phyloP scores from a whole-genome alignment of 2,888 invertebrate genomes.

The Cephus runcator region DNA sequence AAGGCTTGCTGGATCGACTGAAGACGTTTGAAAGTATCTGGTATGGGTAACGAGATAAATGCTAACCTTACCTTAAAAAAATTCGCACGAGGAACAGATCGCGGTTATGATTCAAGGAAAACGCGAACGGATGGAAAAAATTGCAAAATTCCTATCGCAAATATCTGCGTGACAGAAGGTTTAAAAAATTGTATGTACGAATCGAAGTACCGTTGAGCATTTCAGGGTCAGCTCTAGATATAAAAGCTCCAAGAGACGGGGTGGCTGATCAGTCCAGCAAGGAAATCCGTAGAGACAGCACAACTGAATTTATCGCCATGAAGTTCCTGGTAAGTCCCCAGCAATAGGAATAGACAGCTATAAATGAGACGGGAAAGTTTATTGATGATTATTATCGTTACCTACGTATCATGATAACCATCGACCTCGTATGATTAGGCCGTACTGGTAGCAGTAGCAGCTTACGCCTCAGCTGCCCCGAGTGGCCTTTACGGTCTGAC shows the following conservation, averaged over 20 bases:
- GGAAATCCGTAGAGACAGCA: slow-evolving; percentile 1
- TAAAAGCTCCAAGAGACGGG: slow-evolving; percentile 33
- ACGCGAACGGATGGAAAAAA: slow-evolving; percentile 24
- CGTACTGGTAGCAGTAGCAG: slow-evolving; percentile 22
- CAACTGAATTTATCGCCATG: slow-evolving; percentile 9
- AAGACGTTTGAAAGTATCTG: too few species aligned
- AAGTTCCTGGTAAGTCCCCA: slow-evolving; percentile 26
- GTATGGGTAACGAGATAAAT: too few species aligned
- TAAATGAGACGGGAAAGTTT: too few species aligned
- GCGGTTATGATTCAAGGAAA: slow-evolving; percentile 21
- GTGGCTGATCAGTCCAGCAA: slow-evolving; percentile 24
- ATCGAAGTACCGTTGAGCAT: neutral
- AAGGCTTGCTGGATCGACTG: too few species aligned
- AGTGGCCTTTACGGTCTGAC: slow-evolving; percentile 25
- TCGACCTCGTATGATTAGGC: neutral
- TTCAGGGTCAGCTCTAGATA: slow-evolving; percentile 35
- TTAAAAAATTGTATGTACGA: too few species aligned
- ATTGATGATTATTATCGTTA: too few species aligned
- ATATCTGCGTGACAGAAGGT: neutral
- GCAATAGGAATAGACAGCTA: too few species aligned
- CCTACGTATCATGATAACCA: too few species aligned
- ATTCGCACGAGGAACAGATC: slow-evolving; percentile 20
- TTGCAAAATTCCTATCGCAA: slow-evolving; percentile 16
- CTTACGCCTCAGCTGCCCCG: slow-evolving; percentile 36
- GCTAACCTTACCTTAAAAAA: slow-evolving; percentile 7